Evolutionary conservation across 2,888 invertebrate species (phyloP).

Genomic region (Brachylomia viminalis): DNA sequence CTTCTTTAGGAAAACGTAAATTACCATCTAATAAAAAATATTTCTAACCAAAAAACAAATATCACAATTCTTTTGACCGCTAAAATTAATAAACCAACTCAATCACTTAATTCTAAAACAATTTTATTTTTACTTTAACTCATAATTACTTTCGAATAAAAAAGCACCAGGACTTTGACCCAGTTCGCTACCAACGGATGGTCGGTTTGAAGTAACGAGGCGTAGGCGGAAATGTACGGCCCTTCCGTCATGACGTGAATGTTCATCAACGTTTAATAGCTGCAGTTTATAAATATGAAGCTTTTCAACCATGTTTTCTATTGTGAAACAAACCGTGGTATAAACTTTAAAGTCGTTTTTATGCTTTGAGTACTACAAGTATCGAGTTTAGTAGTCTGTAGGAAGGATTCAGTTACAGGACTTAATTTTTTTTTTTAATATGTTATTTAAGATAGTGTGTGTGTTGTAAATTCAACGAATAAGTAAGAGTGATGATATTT

Average conservation of each 20-base stretch:
- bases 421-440: no score
- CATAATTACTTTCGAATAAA: slow-evolving; percentile 53
- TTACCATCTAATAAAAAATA: slow-evolving; percentile 6
- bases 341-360: slow-evolving; percentile 3
- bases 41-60: background rate
- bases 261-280: slow-evolving; percentile 54
- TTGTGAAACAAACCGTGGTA: slow-evolving; percentile 31
- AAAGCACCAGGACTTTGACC: slow-evolving; percentile 48
- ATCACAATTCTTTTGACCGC: slow-evolving; percentile 25
- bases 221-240: slow-evolving; percentile 46
- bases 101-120: slow-evolving; percentile 42
- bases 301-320: slow-evolving; percentile 27
- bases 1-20: background rate
- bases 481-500: no score
- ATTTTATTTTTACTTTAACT: slow-evolving; percentile 46
- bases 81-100: slow-evolving; percentile 48
- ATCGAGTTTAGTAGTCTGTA: background rate
- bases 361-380: background rate
- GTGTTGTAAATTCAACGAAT: no score
- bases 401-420: background rate
- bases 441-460: no score
- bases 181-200: slow-evolving; percentile 40
- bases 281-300: slow-evolving; percentile 55
- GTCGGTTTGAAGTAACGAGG: slow-evolving; percentile 51
- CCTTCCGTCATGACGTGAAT: slow-evolving; percentile 34